Conservation (phyloP, 1,140 invertebrate species). For the Panulirus ornatus region DNA sequence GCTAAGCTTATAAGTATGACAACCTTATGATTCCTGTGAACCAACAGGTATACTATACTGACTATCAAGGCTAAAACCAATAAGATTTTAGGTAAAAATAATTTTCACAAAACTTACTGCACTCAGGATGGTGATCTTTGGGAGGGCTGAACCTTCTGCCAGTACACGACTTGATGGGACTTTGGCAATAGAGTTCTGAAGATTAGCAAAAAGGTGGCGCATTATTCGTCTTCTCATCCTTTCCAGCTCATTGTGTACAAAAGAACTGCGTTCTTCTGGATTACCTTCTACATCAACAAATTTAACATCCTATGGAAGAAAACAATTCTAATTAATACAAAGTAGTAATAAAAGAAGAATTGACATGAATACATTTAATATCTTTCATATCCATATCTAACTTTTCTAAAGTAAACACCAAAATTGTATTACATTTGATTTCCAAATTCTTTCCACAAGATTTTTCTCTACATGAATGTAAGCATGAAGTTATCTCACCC, state of each 20-base stretch:
- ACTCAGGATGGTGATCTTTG: conserved; percentile 43
- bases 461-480: no score
- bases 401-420: no score
- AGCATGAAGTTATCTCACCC: background rate
- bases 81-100: no score
- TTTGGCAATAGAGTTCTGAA: conserved; percentile 8
- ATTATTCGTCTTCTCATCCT: conserved; percentile 59
- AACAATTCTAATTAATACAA: background rate
- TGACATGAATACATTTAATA: no score
- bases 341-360: no score
- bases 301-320: conserved; percentile 21
- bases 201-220: conserved; percentile 42
- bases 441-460: no score
- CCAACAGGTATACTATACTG: no score
- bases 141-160: background rate
- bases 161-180: conserved; percentile 21
- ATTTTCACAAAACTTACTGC: conserved; percentile 60
- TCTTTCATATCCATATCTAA: no score
- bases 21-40: no score
- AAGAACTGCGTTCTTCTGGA: conserved; percentile 25
- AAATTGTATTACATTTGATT: no score
- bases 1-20: no score
- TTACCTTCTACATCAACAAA: conserved; percentile 33
- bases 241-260: conserved; percentile 61
- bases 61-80: no score